Evolutionary conservation across 2,888 invertebrate genomes (phyloP).

Genomic region (Cryptophagus acutangulus): DNA sequence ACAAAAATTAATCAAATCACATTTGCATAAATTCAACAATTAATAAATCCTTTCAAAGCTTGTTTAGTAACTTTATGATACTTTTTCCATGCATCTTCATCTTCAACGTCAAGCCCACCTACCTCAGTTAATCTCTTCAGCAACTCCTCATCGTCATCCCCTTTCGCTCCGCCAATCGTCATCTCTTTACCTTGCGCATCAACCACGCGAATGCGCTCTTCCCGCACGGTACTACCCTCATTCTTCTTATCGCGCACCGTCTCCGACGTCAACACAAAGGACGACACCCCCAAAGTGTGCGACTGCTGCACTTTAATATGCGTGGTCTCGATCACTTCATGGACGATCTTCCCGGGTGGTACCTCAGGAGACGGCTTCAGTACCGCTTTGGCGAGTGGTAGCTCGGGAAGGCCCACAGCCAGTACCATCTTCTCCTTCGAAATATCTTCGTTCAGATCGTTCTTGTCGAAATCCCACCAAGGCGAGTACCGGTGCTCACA

Average conservation of each 20-base stretch:
- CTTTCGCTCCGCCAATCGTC: constrained; percentile 23
- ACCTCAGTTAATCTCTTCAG: constrained; percentile 50
- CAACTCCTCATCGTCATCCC: constrained; percentile 42
- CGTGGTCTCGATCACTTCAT: constrained; percentile 52
- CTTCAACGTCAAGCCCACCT: constrained; percentile 44
- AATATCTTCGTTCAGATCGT: constrained; percentile 38
- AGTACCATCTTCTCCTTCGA: constrained; percentile 47
- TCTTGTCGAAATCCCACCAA: constrained; percentile 55
- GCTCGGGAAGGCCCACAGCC: constrained; percentile 45
- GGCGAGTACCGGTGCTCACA: constrained; percentile 55
- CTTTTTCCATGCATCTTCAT: constrained; percentile 49
- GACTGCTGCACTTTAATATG: constrained; percentile 52
- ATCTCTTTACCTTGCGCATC: constrained; percentile 14
- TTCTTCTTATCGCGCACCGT: constrained; percentile 45
- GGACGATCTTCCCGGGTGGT: constrained; percentile 50
- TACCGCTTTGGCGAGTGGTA: constrained; percentile 40
- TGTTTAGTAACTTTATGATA: constrained; percentile 54
- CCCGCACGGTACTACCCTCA: constrained; percentile 21
- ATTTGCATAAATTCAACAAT: constrained; percentile 18
- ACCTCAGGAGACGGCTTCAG: constrained; percentile 45
- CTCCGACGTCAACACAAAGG: constrained; percentile 53
- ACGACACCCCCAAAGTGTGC: constrained; percentile 51
- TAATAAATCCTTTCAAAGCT: constrained; percentile 56
- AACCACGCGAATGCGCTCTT: constrained; percentile 20
- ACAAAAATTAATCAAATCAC: not conserved